Evolutionary conservation across 2,797 vertebrate species (phyloP).

Genomic region (Alcedo atthis): DNA sequence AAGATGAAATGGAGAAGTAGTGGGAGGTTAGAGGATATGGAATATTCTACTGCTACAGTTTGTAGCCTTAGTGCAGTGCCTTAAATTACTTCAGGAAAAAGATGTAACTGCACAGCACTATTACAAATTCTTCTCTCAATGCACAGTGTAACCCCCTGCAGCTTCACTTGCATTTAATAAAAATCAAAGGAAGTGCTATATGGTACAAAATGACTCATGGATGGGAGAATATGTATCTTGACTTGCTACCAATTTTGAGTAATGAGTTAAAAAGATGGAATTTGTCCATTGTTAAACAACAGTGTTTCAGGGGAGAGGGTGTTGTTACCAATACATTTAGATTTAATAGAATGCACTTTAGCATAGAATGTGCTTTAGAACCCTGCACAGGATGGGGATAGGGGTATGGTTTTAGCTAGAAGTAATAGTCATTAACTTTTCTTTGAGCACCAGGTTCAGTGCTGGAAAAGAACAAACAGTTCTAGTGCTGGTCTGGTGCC

Average conservation of each 20-base stretch:
- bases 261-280: too few relatives aligned
- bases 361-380: background rate
- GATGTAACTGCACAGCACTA: background rate
- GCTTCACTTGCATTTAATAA: background rate
- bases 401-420: background rate
- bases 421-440: background rate
- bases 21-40: background rate
- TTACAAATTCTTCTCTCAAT: background rate
- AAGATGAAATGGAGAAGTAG: background rate
- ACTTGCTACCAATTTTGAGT: background rate
- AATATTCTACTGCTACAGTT: background rate
- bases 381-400: background rate
- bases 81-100: background rate
- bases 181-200: background rate
- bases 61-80: background rate
- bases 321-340: background rate
- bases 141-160: background rate
- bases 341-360: background rate
- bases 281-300: background rate
- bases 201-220: background rate
- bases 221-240: background rate
- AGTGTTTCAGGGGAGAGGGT: background rate
- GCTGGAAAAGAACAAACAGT: background rate
- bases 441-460: background rate
- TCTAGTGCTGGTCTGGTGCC: background rate